These are phyloP conservation scores for Petrocephalus schoutedeni DNA, from an alignment of 2,797 vertebrate genomes.

Conservation along the genomic window DNA sequence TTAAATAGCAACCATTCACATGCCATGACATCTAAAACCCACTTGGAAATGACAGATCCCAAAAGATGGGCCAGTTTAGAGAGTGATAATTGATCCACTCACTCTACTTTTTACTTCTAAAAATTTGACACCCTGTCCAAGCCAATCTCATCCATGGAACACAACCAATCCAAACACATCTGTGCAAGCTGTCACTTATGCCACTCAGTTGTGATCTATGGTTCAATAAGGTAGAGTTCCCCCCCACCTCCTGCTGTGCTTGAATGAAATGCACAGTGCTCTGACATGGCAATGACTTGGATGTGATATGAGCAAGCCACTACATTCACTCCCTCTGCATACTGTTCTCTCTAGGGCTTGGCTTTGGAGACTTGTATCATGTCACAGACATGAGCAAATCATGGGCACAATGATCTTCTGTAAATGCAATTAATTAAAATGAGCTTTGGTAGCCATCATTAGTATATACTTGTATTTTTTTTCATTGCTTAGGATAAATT, in stretches of 20 bases:
- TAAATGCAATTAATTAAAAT: background rate
- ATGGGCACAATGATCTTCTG: background rate
- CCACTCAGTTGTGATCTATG: background rate
- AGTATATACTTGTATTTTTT: background rate
- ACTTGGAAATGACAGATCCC: background rate
- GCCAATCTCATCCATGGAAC: background rate
- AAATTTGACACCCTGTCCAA: background rate
- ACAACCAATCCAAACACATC: background rate
- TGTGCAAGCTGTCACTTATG: slow-evolving; percentile 3
- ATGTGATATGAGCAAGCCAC: background rate
- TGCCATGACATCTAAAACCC: background rate
- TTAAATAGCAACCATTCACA: background rate
- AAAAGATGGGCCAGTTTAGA: background rate
- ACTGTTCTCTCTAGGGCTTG: background rate
- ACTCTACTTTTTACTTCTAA: background rate
- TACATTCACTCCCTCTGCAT: background rate
- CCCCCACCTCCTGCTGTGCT: background rate
- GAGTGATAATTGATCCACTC: background rate
- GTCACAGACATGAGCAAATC: background rate
- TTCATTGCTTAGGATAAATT: background rate
- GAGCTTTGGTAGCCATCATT: background rate
- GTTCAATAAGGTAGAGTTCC: background rate
- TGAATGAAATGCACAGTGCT: background rate
- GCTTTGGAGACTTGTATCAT: background rate
- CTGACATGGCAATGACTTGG: background rate